Base-by-base conservation (phyloP, 2,797 vertebrate species). In the Parotocinclus haroldoi region DNA sequence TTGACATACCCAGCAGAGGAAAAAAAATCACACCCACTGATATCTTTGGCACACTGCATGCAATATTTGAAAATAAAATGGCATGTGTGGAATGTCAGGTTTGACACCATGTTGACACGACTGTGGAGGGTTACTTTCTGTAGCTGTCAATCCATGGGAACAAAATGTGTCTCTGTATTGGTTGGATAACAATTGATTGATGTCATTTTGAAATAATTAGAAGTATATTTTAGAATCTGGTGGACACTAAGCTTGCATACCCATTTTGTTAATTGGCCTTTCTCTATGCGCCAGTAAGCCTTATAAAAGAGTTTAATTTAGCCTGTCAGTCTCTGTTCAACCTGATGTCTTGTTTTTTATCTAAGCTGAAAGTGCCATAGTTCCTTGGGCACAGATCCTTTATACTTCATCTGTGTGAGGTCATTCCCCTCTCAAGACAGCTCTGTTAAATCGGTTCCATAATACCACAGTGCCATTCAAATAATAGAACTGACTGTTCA, bases 11-110 rank as follows among this genome's bases (percentile, higher is more conserved):
- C 63, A 69, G 54, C 57, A 66, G 54, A 27, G 71, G 60, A 74
- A 59, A 67, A 62, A 77, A 50, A 60, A 73, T 69, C 53, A 46
- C 50, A 51, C 58, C 54, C 11, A 4, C 48, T 69, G 60, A 54
- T 69, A 60, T 64, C 49, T 66, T 66, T 70, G 66, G 68, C 64
- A 36, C 39, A 1, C 10, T 19, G 48, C 18, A 63, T 56, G 39
- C 13, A 8, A 6, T 40, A 45, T 59, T 14, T 59, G 45, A 44
- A 63, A 69, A 75, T 17, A 37, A 54, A 56, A 68, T 64, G 44
- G n/a, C 11, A 16, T 10, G 49, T 38, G 14, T 68, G 68, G 71
- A 72, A 75, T 78, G 69, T 66, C 12, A 11, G 10, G 18, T 42
- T 42, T 42, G 40, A 42, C 40, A 42, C 40, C 40, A 42, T 42